Percentiles rank a stretch among this genome's conserved stretches.
phyloP scores from a whole-genome alignment of 2,113 vertebrate genomes.

The Datnioides undecimradiatus region DNA sequence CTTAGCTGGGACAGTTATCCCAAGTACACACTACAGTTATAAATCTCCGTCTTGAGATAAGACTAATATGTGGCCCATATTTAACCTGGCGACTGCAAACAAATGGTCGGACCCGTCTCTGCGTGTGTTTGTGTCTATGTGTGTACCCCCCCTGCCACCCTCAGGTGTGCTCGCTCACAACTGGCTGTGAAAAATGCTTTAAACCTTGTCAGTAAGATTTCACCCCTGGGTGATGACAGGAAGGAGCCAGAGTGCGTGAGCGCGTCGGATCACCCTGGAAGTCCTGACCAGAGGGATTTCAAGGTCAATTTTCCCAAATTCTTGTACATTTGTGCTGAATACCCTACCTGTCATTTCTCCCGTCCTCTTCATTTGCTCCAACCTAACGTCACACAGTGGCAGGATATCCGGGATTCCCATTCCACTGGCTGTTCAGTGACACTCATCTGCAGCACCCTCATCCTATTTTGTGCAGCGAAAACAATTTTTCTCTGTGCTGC shows the following conservation, averaged over 20 bases:
- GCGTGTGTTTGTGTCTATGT: conserved; percentile 45
- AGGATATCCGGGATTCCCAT: conserved; percentile 38
- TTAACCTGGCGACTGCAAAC: conserved; percentile 68
- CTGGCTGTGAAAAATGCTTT: conserved; percentile 64
- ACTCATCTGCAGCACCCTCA: background rate
- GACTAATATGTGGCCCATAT: conserved; percentile 41
- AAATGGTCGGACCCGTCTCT: conserved; percentile 70
- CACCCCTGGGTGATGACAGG: conserved; percentile 45
- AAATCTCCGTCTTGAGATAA: conserved; percentile 63
- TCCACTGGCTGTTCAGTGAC: background rate
- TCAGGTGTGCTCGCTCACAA: conserved; percentile 45
- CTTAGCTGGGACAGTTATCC: conserved; percentile 36
- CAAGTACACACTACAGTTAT: conserved; percentile 42
- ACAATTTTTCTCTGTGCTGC: background rate
- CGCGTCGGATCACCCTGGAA: conserved; percentile 5
- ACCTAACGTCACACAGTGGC: conserved; percentile 14
- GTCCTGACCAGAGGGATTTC: background rate
- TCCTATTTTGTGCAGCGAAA: background rate
- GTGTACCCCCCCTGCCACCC: background rate
- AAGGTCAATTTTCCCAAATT: background rate
- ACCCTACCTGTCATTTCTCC: background rate
- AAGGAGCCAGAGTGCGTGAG: conserved; percentile 22
- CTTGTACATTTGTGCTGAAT: background rate
- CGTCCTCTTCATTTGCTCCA: conserved; percentile 4
- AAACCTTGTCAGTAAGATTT: conserved; percentile 62